Evolutionary conservation across 2,888 invertebrate species (phyloP), one percentile per base, ranked within the genome.

Genomic region (Eristalinus sepulchralis): DNA sequence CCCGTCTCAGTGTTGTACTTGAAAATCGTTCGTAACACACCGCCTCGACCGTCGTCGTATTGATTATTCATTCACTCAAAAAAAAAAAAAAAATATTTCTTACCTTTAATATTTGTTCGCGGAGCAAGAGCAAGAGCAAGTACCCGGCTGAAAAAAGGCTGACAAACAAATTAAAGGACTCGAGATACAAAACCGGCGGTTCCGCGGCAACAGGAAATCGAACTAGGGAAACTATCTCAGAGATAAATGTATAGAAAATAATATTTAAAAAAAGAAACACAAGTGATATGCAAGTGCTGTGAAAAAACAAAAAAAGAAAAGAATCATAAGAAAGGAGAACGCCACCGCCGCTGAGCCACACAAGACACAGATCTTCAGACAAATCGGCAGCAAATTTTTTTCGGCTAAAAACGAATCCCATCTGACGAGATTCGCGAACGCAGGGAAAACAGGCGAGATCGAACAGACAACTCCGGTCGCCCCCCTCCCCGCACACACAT

Each of bases 211-310:
- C 83, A 78, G 75, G 78, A 86, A 70, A 81, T 83, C 66, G 75
- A 79, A 71, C 70, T 79, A 83, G 77, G 63, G 53, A 85, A 86
- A 78, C 73, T 47, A 79, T 83, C 78, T 86, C 86, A 75, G 66
- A 73, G 59, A 78, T 60, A 77, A 62, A 73, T 53, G 60, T 60
- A 63, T 33, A 76, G 60, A 67, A 60, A 75, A 36, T 47, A 17
- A 68, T 73, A 71, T 24, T 11, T 55, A 71, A 75, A 70, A 68
- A 62, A 57, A 60, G 60, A 20, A 34, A 75, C 73, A 60, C 60
- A 88, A 88, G 89, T 89, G 89, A 89, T 89, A 88, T 85, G 76
- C 79, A 83, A 88, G 89, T 88, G 89, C 89, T 89, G 89, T 89
- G 89, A 89, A 88, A 88, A 70, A 59, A 47, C 53, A 73, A 47